Evolutionary conservation across 92 coral and sea anemone species (phyloP).

Genomic region (Epizoanthus ramosus): DNA sequence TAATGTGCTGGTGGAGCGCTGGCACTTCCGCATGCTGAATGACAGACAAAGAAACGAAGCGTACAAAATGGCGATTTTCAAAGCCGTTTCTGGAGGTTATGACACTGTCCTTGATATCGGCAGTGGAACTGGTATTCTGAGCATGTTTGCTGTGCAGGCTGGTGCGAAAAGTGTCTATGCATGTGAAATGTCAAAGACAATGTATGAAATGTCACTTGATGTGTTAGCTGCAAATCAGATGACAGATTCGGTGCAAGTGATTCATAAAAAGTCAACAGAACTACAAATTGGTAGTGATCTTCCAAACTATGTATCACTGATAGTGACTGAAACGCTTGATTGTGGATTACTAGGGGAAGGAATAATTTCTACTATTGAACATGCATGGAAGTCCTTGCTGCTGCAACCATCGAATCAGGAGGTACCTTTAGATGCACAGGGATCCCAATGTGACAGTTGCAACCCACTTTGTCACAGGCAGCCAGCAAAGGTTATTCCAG

Average conservation of each 20-base stretch:
- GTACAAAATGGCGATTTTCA: constrained; percentile 76
- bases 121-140: constrained; percentile 93
- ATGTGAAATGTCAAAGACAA: constrained; percentile 96
- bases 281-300: constrained; percentile 74
- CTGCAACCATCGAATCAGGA: constrained; percentile 15
- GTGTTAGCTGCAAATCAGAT: constrained; percentile 82
- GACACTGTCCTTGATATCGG: constrained; percentile 89
- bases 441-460: background rate
- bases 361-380: constrained; percentile 78
- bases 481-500: constrained; percentile 77
- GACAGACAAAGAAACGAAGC: constrained; percentile 86
- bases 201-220: constrained; percentile 91
- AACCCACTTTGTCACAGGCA: background rate
- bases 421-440: background rate
- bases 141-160: constrained; percentile 96
- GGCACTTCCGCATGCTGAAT: constrained; percentile 99
- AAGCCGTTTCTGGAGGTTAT: constrained; percentile 73
- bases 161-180: constrained; percentile 92
- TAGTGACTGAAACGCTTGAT: constrained; percentile 94
- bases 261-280: constrained; percentile 92
- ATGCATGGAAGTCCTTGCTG: constrained; percentile 82
- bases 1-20: constrained; percentile 90
- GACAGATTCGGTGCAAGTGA: constrained; percentile 66
- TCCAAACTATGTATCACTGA: constrained; percentile 64
- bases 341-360: constrained; percentile 99